A percentile compares a stretch with the other conserved stretches of the same genome.
Conservation (phyloP, 2,797 vertebrate genomes). For the Lacerta agilis region DNA sequence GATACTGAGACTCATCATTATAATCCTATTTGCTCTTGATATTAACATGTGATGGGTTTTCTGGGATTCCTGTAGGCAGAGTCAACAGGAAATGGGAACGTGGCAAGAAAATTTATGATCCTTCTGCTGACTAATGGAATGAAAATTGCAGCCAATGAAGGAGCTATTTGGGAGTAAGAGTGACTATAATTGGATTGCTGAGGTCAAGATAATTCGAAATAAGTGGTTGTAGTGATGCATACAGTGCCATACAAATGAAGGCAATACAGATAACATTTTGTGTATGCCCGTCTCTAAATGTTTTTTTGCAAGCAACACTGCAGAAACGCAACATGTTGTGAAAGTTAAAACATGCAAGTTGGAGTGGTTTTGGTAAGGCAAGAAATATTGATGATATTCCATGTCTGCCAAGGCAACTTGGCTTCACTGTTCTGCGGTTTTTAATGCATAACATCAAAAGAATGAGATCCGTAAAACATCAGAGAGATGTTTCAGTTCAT, state of each 20-base stretch:
- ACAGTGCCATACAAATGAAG: not conserved
- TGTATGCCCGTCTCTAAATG: no score
- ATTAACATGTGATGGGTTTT: not conserved
- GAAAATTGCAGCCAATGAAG: not conserved
- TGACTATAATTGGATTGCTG: not conserved
- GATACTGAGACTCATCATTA: not conserved
- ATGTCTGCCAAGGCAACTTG: conserved; percentile 34
- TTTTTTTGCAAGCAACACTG: conserved; percentile 3
- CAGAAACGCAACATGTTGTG: conserved; percentile 26
- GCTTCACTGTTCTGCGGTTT: conserved; percentile 48
- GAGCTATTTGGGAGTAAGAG: not conserved
- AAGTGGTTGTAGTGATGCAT: not conserved
- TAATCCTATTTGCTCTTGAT: not conserved
- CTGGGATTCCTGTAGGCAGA: not conserved
- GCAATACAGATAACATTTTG: not conserved
- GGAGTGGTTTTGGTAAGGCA: conserved; percentile 15
- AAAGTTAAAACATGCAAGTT: conserved; percentile 15
- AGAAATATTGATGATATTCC: not conserved
- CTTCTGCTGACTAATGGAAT: not conserved
- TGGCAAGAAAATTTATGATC: not conserved
- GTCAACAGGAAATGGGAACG: not conserved
- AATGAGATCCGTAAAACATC: conserved; percentile 23
- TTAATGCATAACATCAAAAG: conserved; percentile 24
- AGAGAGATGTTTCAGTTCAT: conserved; percentile 46
- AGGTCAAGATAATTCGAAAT: not conserved